Evolutionary conservation across 2,888 invertebrate species (phyloP).

Genomic region (Xestia ashworthii): DNA sequence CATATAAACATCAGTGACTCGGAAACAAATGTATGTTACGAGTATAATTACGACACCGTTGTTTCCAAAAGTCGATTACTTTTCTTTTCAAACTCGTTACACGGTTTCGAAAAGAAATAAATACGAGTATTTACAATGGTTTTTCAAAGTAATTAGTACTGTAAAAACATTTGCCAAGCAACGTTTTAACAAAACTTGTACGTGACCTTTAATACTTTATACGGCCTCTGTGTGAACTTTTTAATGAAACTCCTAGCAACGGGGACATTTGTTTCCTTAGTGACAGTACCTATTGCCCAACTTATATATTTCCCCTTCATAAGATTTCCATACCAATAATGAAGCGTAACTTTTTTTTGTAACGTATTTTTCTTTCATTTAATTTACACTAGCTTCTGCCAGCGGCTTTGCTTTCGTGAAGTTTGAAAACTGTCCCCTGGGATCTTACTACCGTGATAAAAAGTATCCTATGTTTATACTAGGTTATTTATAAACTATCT

Average conservation of each 20-base stretch:
- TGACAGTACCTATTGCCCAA: neutral
- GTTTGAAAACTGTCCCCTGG: no score
- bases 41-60: neutral
- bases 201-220: conserved; percentile 10
- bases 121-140: neutral
- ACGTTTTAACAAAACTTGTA: neutral
- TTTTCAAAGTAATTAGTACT: neutral
- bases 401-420: no score
- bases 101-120: neutral
- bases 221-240: neutral
- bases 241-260: neutral
- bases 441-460: no score
- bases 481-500: no score
- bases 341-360: no score
- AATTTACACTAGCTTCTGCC: no score
- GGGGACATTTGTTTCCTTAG: neutral
- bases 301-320: neutral
- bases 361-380: neutral
- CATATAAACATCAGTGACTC: no score
- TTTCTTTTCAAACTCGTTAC: neutral
- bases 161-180: no score
- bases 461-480: no score
- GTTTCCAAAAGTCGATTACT: neutral
- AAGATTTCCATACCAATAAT: neutral
- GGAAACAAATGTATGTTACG: no score